Conservation (phyloP, 2,797 vertebrate genomes). For the Allenopithecus nigroviridis region DNA sequence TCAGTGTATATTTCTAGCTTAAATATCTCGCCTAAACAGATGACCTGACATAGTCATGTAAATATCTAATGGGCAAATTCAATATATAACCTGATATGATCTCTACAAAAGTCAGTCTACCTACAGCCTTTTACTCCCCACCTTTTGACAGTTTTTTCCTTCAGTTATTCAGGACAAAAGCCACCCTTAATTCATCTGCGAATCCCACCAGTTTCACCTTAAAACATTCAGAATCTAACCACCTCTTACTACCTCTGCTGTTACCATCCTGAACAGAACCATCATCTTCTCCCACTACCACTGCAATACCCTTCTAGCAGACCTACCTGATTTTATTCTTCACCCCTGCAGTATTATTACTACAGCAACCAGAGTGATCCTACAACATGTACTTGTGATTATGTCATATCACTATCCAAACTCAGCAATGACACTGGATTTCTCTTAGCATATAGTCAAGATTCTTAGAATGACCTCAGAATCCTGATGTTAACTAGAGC, state of each 20-base stretch:
- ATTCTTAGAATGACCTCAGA: not conserved
- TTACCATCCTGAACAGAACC: not conserved
- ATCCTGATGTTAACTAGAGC: not conserved
- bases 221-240: not conserved
- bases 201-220: not conserved
- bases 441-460: not conserved
- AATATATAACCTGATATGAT: not conserved
- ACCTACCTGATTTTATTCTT: not conserved
- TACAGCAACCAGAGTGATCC: not conserved
- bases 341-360: not conserved
- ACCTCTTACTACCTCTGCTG: not conserved
- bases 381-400: not conserved
- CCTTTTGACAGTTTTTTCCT: not conserved
- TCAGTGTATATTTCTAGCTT: not conserved
- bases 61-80: not conserved
- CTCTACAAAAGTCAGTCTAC: not conserved
- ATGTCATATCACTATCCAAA: not conserved
- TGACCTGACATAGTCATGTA: not conserved
- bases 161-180: not conserved
- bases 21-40: not conserved
- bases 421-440: not conserved
- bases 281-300: not conserved
- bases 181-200: not conserved
- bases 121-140: not conserved
- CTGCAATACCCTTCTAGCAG: not conserved